A percentile compares a stretch with the other conserved stretches of the same genome.
These are phyloP conservation scores for Psylliodes chrysocephalus DNA, from an alignment of 2,888 invertebrate genomes.

Conservation along the genomic window DNA sequence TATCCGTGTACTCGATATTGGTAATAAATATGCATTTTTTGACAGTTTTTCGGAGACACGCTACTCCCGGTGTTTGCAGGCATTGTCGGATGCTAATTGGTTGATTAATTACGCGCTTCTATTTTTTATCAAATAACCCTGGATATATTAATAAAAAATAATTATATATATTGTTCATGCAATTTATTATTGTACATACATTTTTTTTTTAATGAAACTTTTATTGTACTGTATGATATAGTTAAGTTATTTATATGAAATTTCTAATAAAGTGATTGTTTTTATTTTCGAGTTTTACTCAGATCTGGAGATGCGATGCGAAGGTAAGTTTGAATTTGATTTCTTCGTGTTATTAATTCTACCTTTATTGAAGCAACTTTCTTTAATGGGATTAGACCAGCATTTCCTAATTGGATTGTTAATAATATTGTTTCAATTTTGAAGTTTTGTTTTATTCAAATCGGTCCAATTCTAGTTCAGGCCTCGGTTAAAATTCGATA, in stretches of 20 bases:
- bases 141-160: constrained; percentile 1
- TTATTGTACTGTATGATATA: constrained; percentile 50
- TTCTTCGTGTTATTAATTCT: no score
- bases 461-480: no score
- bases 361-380: no score
- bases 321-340: no score
- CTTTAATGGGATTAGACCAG: no score
- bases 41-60: neutral
- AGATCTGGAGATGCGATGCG: no score
- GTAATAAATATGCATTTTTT: no score
- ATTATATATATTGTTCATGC: constrained; percentile 26
- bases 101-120: constrained; percentile 5
- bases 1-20: no score
- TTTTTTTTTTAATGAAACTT: constrained; percentile 48
- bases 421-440: no score
- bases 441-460: no score
- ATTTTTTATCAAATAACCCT: constrained; percentile 10
- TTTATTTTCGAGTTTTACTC: constrained; percentile 40
- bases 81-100: neutral
- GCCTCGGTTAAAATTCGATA: no score
- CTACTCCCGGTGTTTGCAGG: neutral
- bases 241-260: constrained; percentile 56
- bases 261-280: constrained; percentile 59
- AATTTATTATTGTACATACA: constrained; percentile 49
- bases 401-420: no score